Percentiles rank a stretch among this genome's conserved stretches.
These are phyloP conservation scores for Drosophila arawakana DNA, from an alignment of 1,140 invertebrate genomes.

Conservation along the genomic window DNA sequence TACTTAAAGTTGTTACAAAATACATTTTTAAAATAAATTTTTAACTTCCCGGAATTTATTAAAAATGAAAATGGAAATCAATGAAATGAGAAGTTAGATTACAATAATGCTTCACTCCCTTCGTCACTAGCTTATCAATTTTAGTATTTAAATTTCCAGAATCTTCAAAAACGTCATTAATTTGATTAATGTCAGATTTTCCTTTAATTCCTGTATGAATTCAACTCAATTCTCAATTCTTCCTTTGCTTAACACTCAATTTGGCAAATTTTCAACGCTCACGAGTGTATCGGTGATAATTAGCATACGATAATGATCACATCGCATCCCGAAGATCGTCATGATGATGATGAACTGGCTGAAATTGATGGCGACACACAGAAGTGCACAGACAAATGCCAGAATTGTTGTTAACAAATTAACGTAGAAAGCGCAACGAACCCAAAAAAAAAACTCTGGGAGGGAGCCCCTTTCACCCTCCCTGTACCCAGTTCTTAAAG, in stretches of 20 bases:
- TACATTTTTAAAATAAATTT: too few relatives aligned
- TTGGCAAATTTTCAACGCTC: slow-evolving; percentile 71
- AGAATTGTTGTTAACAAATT: slow-evolving; percentile 79
- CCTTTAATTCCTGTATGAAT: slow-evolving; percentile 8
- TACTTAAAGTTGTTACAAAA: too few relatives aligned
- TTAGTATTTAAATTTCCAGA: too few relatives aligned
- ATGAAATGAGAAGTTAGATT: too few relatives aligned
- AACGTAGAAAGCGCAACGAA: slow-evolving; percentile 82
- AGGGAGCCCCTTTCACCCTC: slow-evolving; percentile 1
- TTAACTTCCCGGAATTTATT: too few relatives aligned
- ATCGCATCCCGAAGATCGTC: slow-evolving; percentile 1
- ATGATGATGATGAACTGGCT: slow-evolving; percentile 18
- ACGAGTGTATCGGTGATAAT: slow-evolving; percentile 59
- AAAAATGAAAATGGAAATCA: too few relatives aligned
- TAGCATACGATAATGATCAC: slow-evolving; percentile 66
- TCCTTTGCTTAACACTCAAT: slow-evolving; percentile 48
- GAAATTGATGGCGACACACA: slow-evolving; percentile 55
- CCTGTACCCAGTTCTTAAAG: not conserved
- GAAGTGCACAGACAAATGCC: slow-evolving; percentile 56
- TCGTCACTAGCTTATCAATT: too few relatives aligned
- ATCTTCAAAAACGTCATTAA: not conserved
- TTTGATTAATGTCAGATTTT: slow-evolving; percentile 8
- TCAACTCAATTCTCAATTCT: slow-evolving; percentile 15
- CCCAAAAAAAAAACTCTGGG: slow-evolving; percentile 19
- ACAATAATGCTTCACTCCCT: too few relatives aligned